Percentiles rank a stretch among this genome's conserved stretches.
These are phyloP conservation scores for Neotragus pygmaeus DNA, from an alignment of 2,113 vertebrate genomes.

Conservation along the genomic window DNA sequence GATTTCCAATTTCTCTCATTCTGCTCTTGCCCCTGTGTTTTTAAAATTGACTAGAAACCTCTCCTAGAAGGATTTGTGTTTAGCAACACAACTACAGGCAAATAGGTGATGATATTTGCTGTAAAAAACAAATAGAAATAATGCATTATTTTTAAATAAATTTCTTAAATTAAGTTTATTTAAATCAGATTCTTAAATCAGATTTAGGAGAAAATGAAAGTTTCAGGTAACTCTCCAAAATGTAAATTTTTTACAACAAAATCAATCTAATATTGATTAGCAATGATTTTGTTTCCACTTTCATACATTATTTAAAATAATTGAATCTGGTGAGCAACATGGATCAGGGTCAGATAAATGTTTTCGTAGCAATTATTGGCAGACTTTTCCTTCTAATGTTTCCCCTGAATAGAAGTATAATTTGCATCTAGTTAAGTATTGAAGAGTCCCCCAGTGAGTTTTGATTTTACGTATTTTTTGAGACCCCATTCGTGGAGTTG, in stretches of 20 bases:
- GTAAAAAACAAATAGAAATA: not conserved
- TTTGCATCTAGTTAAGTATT: not conserved
- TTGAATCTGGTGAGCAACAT: not conserved
- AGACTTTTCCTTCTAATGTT: not conserved
- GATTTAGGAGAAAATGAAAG: not conserved
- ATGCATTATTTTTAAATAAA: not conserved
- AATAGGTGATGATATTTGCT: not conserved
- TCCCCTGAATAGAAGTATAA: not conserved
- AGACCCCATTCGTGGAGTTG: not conserved
- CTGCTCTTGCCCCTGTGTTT: not conserved
- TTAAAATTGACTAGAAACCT: not conserved
- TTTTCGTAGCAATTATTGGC: constrained; percentile 18
- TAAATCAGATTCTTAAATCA: not conserved
- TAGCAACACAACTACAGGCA: not conserved
- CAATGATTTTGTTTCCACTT: not conserved
- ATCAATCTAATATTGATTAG: constrained; percentile 18
- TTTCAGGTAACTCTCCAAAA: not conserved
- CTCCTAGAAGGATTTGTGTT: not conserved
- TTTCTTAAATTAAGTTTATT: not conserved
- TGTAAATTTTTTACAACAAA: not conserved
- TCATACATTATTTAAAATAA: constrained; percentile 52
- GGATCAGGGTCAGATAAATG: constrained; percentile 20
- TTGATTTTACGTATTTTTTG: not conserved
- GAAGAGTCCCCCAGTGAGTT: not conserved
- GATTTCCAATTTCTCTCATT: not conserved